Conservation (phyloP, 2,113 vertebrate genomes). For the Tympanuchus pallidicinctus region DNA sequence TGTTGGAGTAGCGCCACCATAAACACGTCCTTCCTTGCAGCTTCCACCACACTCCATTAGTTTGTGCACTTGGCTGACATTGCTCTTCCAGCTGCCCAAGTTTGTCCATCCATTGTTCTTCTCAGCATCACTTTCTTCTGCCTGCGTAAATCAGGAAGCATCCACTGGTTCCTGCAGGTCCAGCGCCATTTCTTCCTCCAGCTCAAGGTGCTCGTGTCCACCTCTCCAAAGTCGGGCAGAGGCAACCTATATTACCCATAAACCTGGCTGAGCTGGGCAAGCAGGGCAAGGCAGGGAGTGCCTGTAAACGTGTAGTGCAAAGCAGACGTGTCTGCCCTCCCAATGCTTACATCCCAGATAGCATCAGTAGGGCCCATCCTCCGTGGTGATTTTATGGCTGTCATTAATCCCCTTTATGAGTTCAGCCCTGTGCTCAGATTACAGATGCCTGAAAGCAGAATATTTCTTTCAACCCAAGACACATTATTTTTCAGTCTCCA, state of each 20-base stretch:
- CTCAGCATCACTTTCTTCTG: background rate
- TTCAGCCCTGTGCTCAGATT: conserved; percentile 9
- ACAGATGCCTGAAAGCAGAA: conserved; percentile 27
- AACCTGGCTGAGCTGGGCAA: background rate
- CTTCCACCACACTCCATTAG: background rate
- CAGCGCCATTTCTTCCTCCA: background rate
- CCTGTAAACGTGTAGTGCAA: background rate
- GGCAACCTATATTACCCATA: no score
- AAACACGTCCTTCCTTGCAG: background rate
- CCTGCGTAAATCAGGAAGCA: background rate
- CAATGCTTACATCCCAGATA: background rate
- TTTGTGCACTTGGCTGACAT: background rate
- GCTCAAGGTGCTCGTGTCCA: background rate
- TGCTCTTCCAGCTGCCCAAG: background rate
- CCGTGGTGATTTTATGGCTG: background rate
- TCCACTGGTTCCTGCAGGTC: background rate
- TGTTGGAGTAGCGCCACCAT: conserved; percentile 45
- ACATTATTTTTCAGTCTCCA: conserved; percentile 2
- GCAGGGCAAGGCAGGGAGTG: background rate
- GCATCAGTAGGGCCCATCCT: conserved; percentile 24
- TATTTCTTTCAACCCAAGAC: conserved; percentile 26
- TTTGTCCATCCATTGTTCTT: background rate
- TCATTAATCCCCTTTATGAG: conserved; percentile 46
- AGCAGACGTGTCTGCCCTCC: background rate
- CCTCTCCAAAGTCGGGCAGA: background rate